Evolutionary conservation across 2,888 invertebrate genomes (phyloP).

Genomic region (Hydroisotoma schaefferi): DNA sequence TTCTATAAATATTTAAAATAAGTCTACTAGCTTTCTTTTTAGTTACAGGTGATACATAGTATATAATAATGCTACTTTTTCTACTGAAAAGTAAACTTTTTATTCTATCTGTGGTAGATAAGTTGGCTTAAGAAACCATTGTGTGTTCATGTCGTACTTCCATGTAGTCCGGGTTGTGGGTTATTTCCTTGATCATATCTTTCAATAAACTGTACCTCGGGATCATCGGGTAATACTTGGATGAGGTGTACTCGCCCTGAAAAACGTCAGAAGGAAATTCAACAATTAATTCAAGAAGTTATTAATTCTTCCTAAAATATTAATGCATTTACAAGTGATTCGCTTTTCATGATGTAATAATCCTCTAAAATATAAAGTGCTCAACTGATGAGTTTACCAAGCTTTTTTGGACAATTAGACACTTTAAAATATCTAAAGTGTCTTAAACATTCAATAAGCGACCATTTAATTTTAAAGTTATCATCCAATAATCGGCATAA

Average conservation of each 20-base stretch:
- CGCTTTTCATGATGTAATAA: background rate
- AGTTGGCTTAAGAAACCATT: constrained; percentile 17
- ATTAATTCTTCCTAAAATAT: background rate
- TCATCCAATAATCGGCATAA: too few species aligned
- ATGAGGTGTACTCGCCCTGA: constrained; percentile 83
- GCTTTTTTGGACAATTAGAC: background rate
- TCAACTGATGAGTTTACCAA: too few species aligned
- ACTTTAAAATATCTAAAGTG: background rate
- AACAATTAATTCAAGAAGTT: background rate
- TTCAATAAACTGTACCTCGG: constrained; percentile 93
- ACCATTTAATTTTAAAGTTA: too few species aligned
- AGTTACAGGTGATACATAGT: too few species aligned
- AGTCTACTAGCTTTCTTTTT: too few species aligned
- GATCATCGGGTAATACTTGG: constrained; percentile 89
- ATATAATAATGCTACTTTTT: too few species aligned
- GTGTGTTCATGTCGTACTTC: constrained; percentile 81
- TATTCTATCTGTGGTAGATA: too few species aligned
- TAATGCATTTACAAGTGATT: background rate
- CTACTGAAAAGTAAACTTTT: too few species aligned
- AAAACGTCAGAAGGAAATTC: constrained; percentile 49
- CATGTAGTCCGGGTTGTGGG: constrained; percentile 95
- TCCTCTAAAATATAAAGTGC: too few species aligned
- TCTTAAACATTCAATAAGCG: too few species aligned
- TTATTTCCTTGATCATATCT: constrained; percentile 94
- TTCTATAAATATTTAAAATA: too few species aligned